A percentile compares a stretch with the other conserved stretches of the same genome.
Evolutionary conservation across 2,888 invertebrate species (phyloP).

Genomic region (Hofmannophila pseudospretella): DNA sequence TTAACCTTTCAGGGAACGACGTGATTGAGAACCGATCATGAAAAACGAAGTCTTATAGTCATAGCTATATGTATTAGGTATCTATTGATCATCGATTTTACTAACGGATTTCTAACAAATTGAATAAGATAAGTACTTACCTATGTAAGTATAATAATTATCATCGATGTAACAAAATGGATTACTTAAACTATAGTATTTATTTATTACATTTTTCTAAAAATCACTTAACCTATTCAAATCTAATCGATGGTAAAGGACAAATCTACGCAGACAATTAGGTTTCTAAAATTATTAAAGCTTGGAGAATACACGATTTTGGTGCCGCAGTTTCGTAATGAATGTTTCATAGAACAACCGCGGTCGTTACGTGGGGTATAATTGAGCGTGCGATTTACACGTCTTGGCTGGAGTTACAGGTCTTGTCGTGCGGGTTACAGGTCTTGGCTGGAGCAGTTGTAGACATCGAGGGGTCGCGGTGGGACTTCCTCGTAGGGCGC

Average conservation of each 20-base stretch:
- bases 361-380: background rate
- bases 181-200: too few relatives aligned
- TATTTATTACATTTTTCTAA: too few relatives aligned
- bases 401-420: slow-evolving; percentile 78
- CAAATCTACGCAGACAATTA: slow-evolving; percentile 6
- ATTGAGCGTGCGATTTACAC: slow-evolving; percentile 36
- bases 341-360: background rate
- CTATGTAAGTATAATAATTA: too few relatives aligned
- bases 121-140: background rate
- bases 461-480: slow-evolving; percentile 76
- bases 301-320: slow-evolving; percentile 24
- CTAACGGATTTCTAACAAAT: background rate
- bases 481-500: slow-evolving; percentile 85
- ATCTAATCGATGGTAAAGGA: slow-evolving; percentile 9
- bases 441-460: slow-evolving; percentile 82
- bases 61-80: too few relatives aligned
- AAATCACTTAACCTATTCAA: background rate
- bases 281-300: slow-evolving; percentile 36
- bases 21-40: background rate
- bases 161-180: too few relatives aligned
- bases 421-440: slow-evolving; percentile 69
- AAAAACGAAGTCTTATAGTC: too few relatives aligned
- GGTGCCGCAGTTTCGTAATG: slow-evolving; percentile 2
- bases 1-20: background rate
- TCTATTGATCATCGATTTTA: too few relatives aligned